Percentiles rank a stretch among this genome's conserved stretches.
phyloP scores from a whole-genome alignment of 1,140 invertebrate genomes.

The Cydia pomonella region DNA sequence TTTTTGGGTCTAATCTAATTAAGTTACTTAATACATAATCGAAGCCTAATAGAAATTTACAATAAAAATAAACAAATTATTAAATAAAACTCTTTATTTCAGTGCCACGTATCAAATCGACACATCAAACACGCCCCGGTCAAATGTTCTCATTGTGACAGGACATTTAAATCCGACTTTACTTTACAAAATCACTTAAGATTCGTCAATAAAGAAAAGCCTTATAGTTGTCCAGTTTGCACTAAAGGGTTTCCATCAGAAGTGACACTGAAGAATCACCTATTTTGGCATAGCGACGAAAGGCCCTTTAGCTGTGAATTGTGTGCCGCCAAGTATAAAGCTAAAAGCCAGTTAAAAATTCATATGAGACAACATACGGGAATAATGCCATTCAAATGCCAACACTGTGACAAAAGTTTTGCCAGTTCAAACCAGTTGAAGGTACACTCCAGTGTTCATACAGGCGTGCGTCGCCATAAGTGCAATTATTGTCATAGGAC shows the following conservation, averaged over 20 bases:
- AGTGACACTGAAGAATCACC: constrained; percentile 48
- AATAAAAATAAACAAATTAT: background rate
- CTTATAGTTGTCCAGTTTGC: constrained; percentile 55
- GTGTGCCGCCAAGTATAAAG: constrained; percentile 57
- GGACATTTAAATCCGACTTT: constrained; percentile 52
- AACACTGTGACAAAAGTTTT: constrained; percentile 49
- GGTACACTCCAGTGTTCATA: constrained; percentile 51
- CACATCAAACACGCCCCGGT: constrained; percentile 45
- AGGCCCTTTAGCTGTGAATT: constrained; percentile 53
- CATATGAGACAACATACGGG: constrained; percentile 57
- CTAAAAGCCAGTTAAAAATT: constrained; percentile 49
- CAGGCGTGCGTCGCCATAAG: constrained; percentile 44
- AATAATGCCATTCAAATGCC: constrained; percentile 49
- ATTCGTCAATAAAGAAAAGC: constrained; percentile 46
- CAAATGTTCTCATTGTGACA: constrained; percentile 59
- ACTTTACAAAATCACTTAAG: constrained; percentile 52
- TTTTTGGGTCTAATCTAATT: too few species aligned
- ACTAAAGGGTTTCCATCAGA: constrained; percentile 49
- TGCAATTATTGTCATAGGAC: constrained; percentile 44
- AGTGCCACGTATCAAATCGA: constrained; percentile 48
- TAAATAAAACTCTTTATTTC: constrained; percentile 35
- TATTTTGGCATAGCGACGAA: constrained; percentile 58
- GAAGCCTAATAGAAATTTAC: too few species aligned
- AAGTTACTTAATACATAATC: too few species aligned
- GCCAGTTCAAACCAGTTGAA: constrained; percentile 41